Evolutionary conservation across 1,140 invertebrate genomes (phyloP).

Genomic region (Zaprionus lachaisei): DNA sequence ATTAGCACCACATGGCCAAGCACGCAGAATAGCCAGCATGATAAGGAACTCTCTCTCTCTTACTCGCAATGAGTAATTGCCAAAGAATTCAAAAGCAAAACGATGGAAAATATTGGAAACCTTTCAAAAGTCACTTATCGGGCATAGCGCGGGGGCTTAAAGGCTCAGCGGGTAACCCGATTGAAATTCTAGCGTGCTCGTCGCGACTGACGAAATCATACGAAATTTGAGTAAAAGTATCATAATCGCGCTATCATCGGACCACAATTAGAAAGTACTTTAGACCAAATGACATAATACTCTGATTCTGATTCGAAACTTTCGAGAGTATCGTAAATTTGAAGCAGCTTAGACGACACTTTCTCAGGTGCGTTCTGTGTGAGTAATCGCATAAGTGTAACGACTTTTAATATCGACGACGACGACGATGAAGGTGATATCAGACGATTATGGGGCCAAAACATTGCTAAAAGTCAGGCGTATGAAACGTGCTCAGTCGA

Average conservation of each 20-base stretch:
- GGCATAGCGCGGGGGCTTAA: conserved; percentile 8
- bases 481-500: conserved; percentile 49
- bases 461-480: conserved; percentile 33
- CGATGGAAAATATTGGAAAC: conserved; percentile 26
- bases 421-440: conserved; percentile 15
- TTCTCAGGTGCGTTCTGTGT: neutral
- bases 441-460: conserved; percentile 17
- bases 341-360: neutral
- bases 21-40: conserved; percentile 13
- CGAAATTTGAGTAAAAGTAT: conserved; percentile 17
- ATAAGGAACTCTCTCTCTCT: conserved; percentile 38
- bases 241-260: conserved; percentile 9
- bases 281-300: conserved; percentile 24
- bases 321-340: conserved; percentile 15
- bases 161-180: neutral
- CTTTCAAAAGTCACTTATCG: conserved; percentile 19
- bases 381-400: conserved; percentile 23
- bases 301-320: conserved; percentile 15
- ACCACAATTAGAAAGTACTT: conserved; percentile 19
- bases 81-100: conserved; percentile 25
- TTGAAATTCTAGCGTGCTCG: neutral
- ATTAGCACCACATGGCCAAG: conserved; percentile 23
- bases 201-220: conserved; percentile 16
- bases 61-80: conserved; percentile 30
- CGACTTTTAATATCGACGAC: conserved; percentile 25